Evolutionary conservation across 1,140 invertebrate species (phyloP).

Genomic region (Musca vetustissima): DNA sequence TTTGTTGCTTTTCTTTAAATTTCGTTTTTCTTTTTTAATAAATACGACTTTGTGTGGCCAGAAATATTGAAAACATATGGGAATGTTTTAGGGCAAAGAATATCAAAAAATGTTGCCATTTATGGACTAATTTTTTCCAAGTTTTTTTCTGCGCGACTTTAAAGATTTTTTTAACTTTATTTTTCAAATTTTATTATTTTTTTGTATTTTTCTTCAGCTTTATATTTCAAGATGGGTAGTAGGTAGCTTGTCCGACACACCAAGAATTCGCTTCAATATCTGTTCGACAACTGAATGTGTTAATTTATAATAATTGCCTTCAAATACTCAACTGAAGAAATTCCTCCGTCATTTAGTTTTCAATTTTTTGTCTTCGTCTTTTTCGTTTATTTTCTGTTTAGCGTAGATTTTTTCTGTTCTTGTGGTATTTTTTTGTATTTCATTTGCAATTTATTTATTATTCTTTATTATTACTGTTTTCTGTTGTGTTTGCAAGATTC

Average conservation of each 20-base stretch:
- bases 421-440: no score
- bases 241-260: background rate
- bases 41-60: background rate
- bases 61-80: background rate
- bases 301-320: slow-evolving; percentile 30
- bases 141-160: background rate
- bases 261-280: slow-evolving; percentile 7
- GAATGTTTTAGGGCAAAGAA: background rate
- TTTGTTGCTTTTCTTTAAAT: slow-evolving; percentile 2
- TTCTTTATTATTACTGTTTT: background rate
- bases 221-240: background rate
- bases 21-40: background rate
- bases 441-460: slow-evolving; percentile 16
- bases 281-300: slow-evolving; percentile 29
- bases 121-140: background rate
- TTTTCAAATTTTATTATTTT: background rate
- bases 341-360: slow-evolving; percentile 8
- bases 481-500: background rate
- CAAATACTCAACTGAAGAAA: background rate
- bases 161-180: background rate
- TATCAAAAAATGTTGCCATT: background rate
- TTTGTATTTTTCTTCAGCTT: background rate
- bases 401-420: background rate
- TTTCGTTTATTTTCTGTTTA: slow-evolving; percentile 6
- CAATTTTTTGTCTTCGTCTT: background rate